Evolutionary conservation across 2,113 vertebrate species (phyloP), one percentile per base, ranked within the genome.

Genomic region (Ifrita kowaldi): DNA sequence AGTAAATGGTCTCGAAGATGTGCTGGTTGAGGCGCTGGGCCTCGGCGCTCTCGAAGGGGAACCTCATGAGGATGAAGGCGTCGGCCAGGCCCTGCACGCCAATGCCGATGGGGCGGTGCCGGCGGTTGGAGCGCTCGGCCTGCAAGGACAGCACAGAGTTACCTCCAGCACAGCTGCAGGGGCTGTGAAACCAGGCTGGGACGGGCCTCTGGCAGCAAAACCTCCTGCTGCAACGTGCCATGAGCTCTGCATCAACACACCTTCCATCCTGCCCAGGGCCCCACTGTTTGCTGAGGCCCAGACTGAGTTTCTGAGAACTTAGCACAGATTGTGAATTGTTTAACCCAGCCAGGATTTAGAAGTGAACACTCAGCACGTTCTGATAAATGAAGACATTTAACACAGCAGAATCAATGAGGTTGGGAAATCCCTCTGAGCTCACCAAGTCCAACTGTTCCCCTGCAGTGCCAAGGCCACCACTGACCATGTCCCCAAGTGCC

Each of bases 1-100:
- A 98, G 96, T 99, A 99, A 60, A 99, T 99, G 67, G 99, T 99
- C 98, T 99, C 99, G n/a, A 99, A 99, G 88, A 99, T 99, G 27
- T 99, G 99, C 69, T 98, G 98, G 98, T 99, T 99, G 47, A 99
- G 89, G 39, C 96, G 80, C 97, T 99, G 99, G 12, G 99, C 99
- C 95, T 99, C 97, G 1, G 98, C 75, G n/a, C 99, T 99, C 84
- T 99, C 99, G 23, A 99, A 99, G 7, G 99, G 99, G 56, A 97
- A 98, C 26, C 99, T 97, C 99, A 99, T 99, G 10, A 99, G 96
- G 97, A 99, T 99, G 97, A 99, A 99, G 24, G 99, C 98, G 12
- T 99, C 99, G 0, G 99, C 99, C 97, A 99, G 98, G 50, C 99
- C 99, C 97, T 99, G 99, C 49, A 99, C 99, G 0, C 99, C 99